These are phyloP conservation scores for Gymnothorax reevesii DNA, from an alignment of 2,797 vertebrate species.

Conservation along the genomic window DNA sequence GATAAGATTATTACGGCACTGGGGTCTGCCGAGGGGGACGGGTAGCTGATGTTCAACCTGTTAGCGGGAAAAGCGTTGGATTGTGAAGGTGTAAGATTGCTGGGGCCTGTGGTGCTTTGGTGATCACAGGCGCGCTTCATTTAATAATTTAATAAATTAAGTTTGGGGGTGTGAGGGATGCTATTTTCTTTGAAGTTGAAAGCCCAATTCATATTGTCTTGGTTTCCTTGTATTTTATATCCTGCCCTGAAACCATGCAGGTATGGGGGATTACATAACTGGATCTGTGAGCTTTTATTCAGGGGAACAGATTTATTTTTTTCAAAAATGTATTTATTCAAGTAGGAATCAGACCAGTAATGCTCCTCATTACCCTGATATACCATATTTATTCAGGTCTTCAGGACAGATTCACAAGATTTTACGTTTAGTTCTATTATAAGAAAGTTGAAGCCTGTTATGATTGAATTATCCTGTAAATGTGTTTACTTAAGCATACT, in stretches of 20 bases:
- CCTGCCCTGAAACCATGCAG: not conserved
- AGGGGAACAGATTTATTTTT: not conserved
- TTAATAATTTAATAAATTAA: conserved; percentile 11
- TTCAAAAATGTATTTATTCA: not conserved
- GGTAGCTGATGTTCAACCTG: conserved; percentile 10
- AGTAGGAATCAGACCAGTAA: not conserved
- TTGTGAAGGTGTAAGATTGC: conserved; percentile 21
- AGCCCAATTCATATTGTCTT: not conserved
- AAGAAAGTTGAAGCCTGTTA: too few relatives aligned
- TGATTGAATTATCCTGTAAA: too few relatives aligned
- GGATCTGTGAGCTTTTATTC: not conserved
- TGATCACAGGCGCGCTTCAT: conserved; percentile 15
- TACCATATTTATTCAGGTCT: not conserved
- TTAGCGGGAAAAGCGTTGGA: conserved; percentile 1
- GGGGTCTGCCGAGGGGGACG: conserved; percentile 27
- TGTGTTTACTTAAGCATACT: too few relatives aligned
- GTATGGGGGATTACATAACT: not conserved
- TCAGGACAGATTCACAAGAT: too few relatives aligned
- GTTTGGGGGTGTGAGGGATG: not conserved
- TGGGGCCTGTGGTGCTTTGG: conserved; percentile 15
- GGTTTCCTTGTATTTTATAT: not conserved
- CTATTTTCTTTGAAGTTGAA: conserved; percentile 4
- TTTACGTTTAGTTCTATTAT: too few relatives aligned
- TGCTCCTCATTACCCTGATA: not conserved
- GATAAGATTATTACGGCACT: conserved; percentile 51